Evolutionary conservation across 2,797 vertebrate genomes (phyloP).

Genomic region (Macropodus opercularis): DNA sequence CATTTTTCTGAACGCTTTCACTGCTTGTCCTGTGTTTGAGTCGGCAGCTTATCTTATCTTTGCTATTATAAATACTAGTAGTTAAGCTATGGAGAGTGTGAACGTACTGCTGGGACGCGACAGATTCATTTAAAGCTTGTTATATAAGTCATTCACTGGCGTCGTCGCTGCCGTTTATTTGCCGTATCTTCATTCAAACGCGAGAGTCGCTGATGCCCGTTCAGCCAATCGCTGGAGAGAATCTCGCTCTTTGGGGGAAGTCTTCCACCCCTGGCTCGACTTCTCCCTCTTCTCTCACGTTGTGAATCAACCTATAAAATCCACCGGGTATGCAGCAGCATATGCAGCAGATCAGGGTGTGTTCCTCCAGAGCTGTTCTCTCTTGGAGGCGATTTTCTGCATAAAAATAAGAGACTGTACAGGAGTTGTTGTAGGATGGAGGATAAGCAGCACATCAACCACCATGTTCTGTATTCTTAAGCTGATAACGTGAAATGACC

Average conservation of each 20-base stretch:
- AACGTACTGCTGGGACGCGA: not conserved
- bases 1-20: not conserved
- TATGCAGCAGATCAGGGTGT: slow-evolving; percentile 32
- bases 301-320: slow-evolving; percentile 46
- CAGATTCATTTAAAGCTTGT: not conserved
- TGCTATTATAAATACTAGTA: too few relatives aligned
- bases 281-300: slow-evolving; percentile 8
- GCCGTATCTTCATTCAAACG: slow-evolving; percentile 48
- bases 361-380: slow-evolving; percentile 1
- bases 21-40: not conserved
- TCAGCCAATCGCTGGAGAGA: slow-evolving; percentile 67
- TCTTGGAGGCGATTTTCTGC: slow-evolving; percentile 6
- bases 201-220: not conserved
- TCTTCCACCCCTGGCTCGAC: slow-evolving; percentile 17
- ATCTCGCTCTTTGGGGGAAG: slow-evolving; percentile 52
- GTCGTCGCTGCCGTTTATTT: not conserved
- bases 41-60: not conserved
- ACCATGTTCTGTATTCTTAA: slow-evolving; percentile 4
- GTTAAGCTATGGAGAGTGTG: not conserved
- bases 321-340: slow-evolving; percentile 20
- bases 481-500: not conserved
- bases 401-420: slow-evolving; percentile 23
- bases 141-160: not conserved
- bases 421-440: slow-evolving; percentile 25
- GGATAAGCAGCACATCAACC: not conserved